Base-by-base conservation (phyloP, 2,113 vertebrate species). In the Hypanus sabinus region DNA sequence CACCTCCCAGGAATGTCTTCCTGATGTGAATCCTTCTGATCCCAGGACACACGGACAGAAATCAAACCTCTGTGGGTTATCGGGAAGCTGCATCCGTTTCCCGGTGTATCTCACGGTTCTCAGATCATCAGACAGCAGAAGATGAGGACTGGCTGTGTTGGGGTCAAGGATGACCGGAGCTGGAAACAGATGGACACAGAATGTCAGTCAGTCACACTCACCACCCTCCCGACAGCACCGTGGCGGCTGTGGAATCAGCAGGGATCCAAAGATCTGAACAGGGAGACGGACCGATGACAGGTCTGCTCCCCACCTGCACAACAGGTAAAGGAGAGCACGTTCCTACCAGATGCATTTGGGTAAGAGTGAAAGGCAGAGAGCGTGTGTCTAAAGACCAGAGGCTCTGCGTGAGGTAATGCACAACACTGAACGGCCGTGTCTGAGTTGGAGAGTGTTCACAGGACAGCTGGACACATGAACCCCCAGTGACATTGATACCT, bases 41-140 rank as follows among this genome's bases (percentile, higher is more conserved):
- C 46, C 46, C 46, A 46, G 3, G 46, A 46, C 46, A 55, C 9
- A 10, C 38, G 20, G 5, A 83, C 1, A 55, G 22, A 0, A 20
- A 83, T 57, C 80, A 55, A 83, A 83, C 27, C 80, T 83, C 80
- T 57, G 38, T 2, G 38, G 46, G 55, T 83, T 83, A 2, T 83
- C 1, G 2, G 80, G 80, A 8, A 83, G 38, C 18, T 46, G 38
- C 80, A 11, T 1, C 80, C 20, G 10, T 55, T 83, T 83, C 80
- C 80, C 80, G 2, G 22, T 83, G 38, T 83, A 8, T 55, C 38
- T 83, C 38, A 83, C 80, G 18, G 18, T 55, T 20, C 80, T 83
- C 80, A 83, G 80, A 22, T 83, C 80, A 38, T 83, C 80, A 46
- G 80, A 83, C 80, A 83, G 80, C 38, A 24, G 38, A 83, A 83